Base-by-base conservation (phyloP, 2,113 vertebrate genomes). In the Aleadryas rufinucha region DNA sequence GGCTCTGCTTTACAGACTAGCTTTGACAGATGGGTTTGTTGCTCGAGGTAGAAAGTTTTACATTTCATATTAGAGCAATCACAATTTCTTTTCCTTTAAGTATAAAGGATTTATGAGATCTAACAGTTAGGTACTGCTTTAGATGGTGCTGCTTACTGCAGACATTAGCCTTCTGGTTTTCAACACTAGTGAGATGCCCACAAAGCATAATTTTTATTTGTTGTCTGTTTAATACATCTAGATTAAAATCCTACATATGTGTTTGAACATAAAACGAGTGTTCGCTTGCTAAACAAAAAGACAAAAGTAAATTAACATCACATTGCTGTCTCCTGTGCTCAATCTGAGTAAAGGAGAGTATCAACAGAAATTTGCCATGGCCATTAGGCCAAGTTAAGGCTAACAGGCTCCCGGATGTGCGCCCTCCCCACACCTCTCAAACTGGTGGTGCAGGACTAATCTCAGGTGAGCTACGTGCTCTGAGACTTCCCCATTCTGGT, bases 81-180 rank as follows among this genome's bases (percentile, higher is more conserved):
- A 78, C 80, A 69, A 93, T 89, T 90, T 93, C 37, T 89, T 75
- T 44, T 88, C 85, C 93, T 94, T 84, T 84, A 96, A 96, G 84
- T 84, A 94, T 78, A 95, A 96, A 93, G 93, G 89, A 93, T 95
- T 95, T 90, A 95, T 7, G 45, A 84, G 89, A 92, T 96, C 94
- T 95, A 94, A 95, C 26, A 41, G 75, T 50, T 74, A 92, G 79
- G 72, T 84, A 74, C 39, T 66, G 90, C 83, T 95, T 94, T 90
- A 96, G 89, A 96, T 59, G 83, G 54, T 80, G 53, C 65, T 89
- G 84, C 72, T 89, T 87, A 86, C 80, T 87, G 84, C 72, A 92
- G 84, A 81, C 84, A 84, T 77, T 84, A 93, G 79, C 91, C 68
- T 93, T 88, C 86, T 92, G 86, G 85, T 95, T 84, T 89, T 66